Evolutionary conservation across 2,888 invertebrate species (phyloP).

Genomic region (Nephrotoma appendiculata): DNA sequence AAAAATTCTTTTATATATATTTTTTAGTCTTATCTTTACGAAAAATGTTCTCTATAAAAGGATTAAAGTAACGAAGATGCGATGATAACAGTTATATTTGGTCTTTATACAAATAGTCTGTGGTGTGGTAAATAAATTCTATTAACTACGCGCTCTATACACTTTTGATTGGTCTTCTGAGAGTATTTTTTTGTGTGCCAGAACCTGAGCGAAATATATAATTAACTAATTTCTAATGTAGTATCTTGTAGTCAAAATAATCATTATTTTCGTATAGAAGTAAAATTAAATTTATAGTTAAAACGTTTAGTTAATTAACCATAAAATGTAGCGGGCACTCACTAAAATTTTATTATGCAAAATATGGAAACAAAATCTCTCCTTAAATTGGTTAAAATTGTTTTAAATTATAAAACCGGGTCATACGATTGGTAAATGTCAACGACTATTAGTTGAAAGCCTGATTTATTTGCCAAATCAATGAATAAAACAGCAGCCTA

Average conservation of each 20-base stretch:
- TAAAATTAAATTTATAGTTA: too few relatives aligned
- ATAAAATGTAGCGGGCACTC: too few relatives aligned
- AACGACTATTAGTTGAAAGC: too few relatives aligned
- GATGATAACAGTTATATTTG: background rate
- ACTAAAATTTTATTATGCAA: too few relatives aligned
- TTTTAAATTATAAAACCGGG: too few relatives aligned
- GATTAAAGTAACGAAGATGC: background rate
- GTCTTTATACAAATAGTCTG: background rate
- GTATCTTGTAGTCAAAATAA: background rate
- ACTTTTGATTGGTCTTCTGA: background rate
- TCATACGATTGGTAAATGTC: too few relatives aligned
- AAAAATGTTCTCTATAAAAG: background rate
- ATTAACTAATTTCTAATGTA: background rate
- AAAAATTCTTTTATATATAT: background rate
- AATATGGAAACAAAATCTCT: too few relatives aligned
- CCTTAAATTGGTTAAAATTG: too few relatives aligned
- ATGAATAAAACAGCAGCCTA: too few relatives aligned
- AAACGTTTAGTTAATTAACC: too few relatives aligned
- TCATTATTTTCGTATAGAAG: background rate
- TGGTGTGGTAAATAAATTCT: background rate
- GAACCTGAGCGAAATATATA: background rate
- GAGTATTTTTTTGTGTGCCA: background rate
- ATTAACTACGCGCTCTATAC: background rate
- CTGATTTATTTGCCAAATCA: too few relatives aligned
- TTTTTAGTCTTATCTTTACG: background rate